Conservation (phyloP, 2,888 invertebrate genomes). For the Apodemia zela region DNA sequence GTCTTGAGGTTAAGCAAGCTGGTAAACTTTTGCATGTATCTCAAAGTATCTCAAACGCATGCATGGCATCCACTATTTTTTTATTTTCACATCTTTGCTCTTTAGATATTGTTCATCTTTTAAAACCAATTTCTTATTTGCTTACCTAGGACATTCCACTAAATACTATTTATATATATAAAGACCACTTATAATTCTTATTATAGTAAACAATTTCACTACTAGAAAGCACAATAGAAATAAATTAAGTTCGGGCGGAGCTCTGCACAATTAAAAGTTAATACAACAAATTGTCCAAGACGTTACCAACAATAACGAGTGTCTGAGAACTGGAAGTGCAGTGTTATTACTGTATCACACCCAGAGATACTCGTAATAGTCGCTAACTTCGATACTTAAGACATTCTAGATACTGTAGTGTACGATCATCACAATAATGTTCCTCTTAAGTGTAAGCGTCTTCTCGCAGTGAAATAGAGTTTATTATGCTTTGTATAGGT, state of each 20-base stretch:
- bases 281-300: conserved; percentile 14
- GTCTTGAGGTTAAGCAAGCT: no score
- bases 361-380: conserved; percentile 40
- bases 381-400: conserved; percentile 37
- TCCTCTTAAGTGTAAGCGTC: conserved; percentile 54
- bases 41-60: no score
- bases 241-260: background rate
- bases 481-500: background rate
- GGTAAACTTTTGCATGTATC: no score
- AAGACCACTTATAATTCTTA: no score
- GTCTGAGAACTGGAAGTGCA: conserved; percentile 49
- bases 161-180: no score
- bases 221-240: background rate
- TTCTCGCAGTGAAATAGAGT: conserved; percentile 34
- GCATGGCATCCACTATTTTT: no score
- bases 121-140: no score
- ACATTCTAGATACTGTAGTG: conserved; percentile 39
- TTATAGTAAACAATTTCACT: no score
- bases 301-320: conserved; percentile 40
- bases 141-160: no score
- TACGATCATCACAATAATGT: conserved; percentile 54
- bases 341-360: conserved; percentile 57
- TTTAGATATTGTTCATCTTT: no score
- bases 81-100: no score
- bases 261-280: conserved; percentile 2